Evolutionary conservation across 2,888 invertebrate species (phyloP), one percentile per base, ranked within the genome.

Genomic region (Brassicogethes aeneus): DNA sequence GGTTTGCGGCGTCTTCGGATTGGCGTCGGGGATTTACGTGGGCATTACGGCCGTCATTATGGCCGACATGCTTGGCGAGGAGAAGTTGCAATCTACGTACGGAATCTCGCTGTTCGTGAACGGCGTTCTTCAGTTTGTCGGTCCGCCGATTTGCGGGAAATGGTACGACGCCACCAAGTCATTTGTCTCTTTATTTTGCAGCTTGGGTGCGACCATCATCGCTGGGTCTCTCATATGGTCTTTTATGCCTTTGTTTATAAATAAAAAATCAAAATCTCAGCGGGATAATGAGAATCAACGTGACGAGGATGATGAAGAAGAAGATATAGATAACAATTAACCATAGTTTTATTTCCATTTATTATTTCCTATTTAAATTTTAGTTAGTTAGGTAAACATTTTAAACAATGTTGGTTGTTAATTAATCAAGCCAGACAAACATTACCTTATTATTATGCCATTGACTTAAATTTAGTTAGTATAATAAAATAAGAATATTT

Each of bases 31-130:
- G 7, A 77, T 84, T 2, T 90, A 89, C 61, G 86, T 88, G 0
- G 90, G 90, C 2, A 82, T 90, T 10, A 88, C 88, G 0, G 88
- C 90, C 1, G 80, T 90, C 30, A 86, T 89, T 2, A 87, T 90
- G 85, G 86, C 88, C 0, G 89, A 90, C 59, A 81, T 89, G 80
- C 61, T 90, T 3, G 90, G 90, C 0, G 82, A 84, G 0, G 88
- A 90, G 51, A 73, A 85, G n/a, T 65, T 90, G 0, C 86, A 88
- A 58, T 86, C 88, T 0, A 86, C 88, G 0, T 90, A 89, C 54
- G 90, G 90, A 1, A 87, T 90, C 17, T 87, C 88, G 49, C 68
- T 90, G 17, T 89, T 90, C 54, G 78, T 89, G 8, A 90, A 89
- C 54, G 90, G 90, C 1, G 75, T 90, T 36, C 64, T 89, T 15